Conservation (phyloP, 2,888 invertebrate species). For the Limnephilus auricula region DNA sequence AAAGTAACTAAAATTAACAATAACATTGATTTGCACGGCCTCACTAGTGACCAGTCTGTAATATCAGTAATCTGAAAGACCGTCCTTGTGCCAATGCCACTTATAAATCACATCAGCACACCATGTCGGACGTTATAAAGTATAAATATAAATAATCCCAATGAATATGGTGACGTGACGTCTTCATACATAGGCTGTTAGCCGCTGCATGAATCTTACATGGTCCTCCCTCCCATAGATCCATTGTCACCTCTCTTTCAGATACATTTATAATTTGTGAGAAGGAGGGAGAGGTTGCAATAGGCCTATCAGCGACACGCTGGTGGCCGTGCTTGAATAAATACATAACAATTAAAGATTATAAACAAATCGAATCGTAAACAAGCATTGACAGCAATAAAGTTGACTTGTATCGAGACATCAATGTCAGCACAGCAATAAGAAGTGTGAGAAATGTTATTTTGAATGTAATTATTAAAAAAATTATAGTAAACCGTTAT, state of each 20-base stretch:
- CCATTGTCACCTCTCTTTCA: not conserved
- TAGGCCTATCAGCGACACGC: not conserved
- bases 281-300: not conserved
- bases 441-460: not conserved
- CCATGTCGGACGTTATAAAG: conserved; percentile 2
- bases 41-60: not conserved
- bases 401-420: not conserved
- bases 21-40: not conserved
- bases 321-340: not conserved
- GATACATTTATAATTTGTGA: not conserved
- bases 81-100: not conserved
- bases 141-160: not conserved
- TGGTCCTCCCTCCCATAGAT: not conserved
- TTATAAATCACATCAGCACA: not conserved
- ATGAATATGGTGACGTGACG: not conserved
- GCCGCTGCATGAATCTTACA: not conserved
- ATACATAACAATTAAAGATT: not conserved
- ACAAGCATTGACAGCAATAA: not conserved
- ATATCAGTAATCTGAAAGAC: not conserved
- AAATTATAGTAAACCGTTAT: too few species aligned
- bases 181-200: not conserved
- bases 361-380: not conserved
- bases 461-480: not conserved
- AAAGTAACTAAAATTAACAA: not conserved
- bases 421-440: not conserved